A percentile compares a stretch with the other conserved stretches of the same genome.
Conservation (phyloP, 1,140 invertebrate genomes). For the Magallana gigas region DNA sequence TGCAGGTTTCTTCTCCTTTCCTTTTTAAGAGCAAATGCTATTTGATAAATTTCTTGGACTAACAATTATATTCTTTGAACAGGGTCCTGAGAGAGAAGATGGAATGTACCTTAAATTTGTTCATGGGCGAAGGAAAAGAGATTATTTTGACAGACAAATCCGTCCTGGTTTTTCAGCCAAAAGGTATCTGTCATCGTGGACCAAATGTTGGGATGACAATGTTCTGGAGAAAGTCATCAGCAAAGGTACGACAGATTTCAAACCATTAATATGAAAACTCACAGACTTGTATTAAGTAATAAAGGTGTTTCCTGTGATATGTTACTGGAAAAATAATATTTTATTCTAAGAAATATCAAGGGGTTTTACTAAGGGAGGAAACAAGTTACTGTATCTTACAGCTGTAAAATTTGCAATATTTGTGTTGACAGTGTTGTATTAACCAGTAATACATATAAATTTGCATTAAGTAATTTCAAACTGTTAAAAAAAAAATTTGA, state of each 20-base stretch:
- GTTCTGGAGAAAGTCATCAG: slow-evolving; percentile 75
- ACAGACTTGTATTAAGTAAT: too few species aligned
- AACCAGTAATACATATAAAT: neutral
- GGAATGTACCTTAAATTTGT: slow-evolving; percentile 73
- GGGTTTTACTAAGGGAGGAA: too few species aligned
- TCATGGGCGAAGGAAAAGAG: slow-evolving; percentile 60
- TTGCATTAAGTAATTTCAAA: too few species aligned
- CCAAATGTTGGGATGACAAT: slow-evolving; percentile 75
- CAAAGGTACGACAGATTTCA: slow-evolving; percentile 69
- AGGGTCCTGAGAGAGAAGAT: slow-evolving; percentile 55
- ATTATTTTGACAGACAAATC: slow-evolving; percentile 72
- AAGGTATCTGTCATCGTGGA: slow-evolving; percentile 78
- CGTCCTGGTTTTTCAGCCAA: slow-evolving; percentile 78
- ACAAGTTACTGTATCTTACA: too few species aligned
- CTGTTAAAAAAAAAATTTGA: too few species aligned
- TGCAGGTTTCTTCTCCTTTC: too few species aligned
- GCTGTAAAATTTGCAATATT: too few species aligned
- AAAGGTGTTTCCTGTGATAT: too few species aligned
- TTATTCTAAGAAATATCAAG: too few species aligned
- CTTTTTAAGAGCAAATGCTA: neutral
- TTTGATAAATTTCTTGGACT: neutral
- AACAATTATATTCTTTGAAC: neutral
- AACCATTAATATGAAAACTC: too few species aligned
- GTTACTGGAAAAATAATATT: too few species aligned
- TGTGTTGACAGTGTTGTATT: too few species aligned